Conservation (phyloP, 1,140 invertebrate genomes). For the Cyclina sinensis region DNA sequence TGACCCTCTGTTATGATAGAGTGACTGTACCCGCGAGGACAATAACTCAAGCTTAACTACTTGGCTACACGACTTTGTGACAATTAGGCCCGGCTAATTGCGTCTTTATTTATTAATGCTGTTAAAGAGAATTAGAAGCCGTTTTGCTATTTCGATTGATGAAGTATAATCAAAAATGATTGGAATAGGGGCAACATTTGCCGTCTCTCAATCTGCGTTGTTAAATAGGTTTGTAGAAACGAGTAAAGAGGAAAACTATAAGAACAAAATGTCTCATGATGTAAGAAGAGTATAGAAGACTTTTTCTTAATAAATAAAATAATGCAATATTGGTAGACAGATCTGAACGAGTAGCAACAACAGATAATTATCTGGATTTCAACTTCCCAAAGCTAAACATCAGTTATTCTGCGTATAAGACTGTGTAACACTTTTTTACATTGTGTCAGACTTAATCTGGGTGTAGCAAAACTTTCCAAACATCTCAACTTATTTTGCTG, state of each 20-base stretch:
- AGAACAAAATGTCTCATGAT: background rate
- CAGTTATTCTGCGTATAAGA: too few species aligned
- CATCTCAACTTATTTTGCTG: too few species aligned
- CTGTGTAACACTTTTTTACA: too few species aligned
- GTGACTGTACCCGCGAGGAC: background rate
- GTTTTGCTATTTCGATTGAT: conserved; percentile 26
- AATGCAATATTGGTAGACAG: too few species aligned
- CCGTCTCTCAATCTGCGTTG: background rate
- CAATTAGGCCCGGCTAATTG: background rate
- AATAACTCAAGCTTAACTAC: conserved; percentile 19
- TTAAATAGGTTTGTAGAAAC: background rate
- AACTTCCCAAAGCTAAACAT: too few species aligned
- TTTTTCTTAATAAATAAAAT: too few species aligned
- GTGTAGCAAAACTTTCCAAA: too few species aligned
- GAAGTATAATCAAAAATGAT: background rate
- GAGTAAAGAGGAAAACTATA: background rate
- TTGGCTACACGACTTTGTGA: background rate
- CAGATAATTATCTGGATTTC: too few species aligned
- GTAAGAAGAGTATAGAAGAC: too few species aligned
- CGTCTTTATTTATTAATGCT: conserved; percentile 22
- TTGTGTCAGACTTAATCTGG: too few species aligned
- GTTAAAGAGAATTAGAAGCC: conserved; percentile 1
- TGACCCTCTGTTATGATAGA: conserved; percentile 8
- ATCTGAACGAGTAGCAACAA: too few species aligned
- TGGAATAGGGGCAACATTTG: background rate